A percentile compares a stretch with the other conserved stretches of the same genome.
phyloP scores from a whole-genome alignment of 2,797 vertebrate genomes.

The Selene dorsalis region DNA sequence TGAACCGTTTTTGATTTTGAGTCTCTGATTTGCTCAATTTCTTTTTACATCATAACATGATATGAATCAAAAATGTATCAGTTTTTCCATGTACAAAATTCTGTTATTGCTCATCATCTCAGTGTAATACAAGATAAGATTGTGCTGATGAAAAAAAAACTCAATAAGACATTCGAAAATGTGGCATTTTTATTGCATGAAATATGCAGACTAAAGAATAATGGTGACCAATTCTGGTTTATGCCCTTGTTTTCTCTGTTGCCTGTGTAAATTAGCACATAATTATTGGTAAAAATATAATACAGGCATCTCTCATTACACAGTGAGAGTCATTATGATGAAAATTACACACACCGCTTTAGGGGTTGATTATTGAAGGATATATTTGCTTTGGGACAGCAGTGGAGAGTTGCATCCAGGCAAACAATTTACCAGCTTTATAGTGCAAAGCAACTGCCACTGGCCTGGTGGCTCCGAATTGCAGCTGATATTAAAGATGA shows the following conservation, averaged over 20 bases:
- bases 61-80: neutral
- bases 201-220: neutral
- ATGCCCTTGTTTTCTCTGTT: neutral
- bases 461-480: constrained; percentile 3
- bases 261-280: constrained; percentile 6
- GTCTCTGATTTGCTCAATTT: neutral
- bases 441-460: constrained; percentile 15
- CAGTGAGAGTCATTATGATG: constrained; percentile 22
- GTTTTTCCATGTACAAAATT: neutral
- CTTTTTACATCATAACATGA: neutral
- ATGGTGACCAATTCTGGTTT: neutral
- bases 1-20: neutral
- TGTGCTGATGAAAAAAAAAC: neutral
- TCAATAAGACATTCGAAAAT: neutral
- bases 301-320: constrained; percentile 36
- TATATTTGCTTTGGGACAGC: neutral
- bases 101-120: neutral
- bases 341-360: constrained; percentile 28
- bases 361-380: constrained; percentile 23
- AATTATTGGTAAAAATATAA: constrained; percentile 5
- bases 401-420: neutral
- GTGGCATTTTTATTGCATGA: neutral
- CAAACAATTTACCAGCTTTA: constrained; percentile 10
- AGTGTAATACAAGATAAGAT: neutral
- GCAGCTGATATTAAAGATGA: neutral